phyloP scores from a whole-genome alignment of 2,113 vertebrate genomes.

The Daboia siamensis region DNA sequence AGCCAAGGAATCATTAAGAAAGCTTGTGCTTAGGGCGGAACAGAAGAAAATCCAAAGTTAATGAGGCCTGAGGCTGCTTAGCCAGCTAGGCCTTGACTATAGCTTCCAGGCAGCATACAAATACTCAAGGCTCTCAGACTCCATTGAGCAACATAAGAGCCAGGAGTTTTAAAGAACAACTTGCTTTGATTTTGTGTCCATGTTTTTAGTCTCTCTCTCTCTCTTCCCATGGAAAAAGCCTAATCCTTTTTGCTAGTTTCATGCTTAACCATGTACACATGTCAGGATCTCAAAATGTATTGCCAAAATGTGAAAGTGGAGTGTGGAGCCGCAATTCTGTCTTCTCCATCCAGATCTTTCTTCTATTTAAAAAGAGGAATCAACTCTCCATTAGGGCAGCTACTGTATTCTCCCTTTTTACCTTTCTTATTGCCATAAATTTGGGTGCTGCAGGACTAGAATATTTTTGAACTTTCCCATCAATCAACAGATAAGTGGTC shows the following conservation, averaged over 20 bases:
- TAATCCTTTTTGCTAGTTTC: slow-evolving; percentile 8
- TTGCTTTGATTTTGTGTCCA: background rate
- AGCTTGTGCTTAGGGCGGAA: slow-evolving; percentile 2
- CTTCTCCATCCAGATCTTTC: background rate
- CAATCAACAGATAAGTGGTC: background rate
- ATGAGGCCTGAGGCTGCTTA: slow-evolving; percentile 24
- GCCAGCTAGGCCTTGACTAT: background rate
- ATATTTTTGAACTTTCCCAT: background rate
- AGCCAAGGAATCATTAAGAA: slow-evolving; percentile 15
- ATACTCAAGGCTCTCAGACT: background rate
- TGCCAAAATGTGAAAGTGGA: background rate
- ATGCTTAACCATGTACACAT: background rate
- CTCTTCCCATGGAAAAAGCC: background rate
- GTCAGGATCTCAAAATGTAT: background rate
- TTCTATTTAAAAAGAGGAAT: background rate
- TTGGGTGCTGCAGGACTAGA: background rate
- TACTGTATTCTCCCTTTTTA: background rate
- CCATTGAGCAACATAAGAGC: background rate
- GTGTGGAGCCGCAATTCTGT: background rate
- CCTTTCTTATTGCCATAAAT: background rate
- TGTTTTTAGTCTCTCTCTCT: background rate
- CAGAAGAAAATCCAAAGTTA: slow-evolving; percentile 17
- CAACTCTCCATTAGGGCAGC: background rate
- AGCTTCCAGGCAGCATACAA: background rate
- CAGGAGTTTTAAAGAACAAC: background rate